Percentiles rank a stretch among this genome's conserved stretches.
Evolutionary conservation across 1,140 invertebrate genomes (phyloP).

Genomic region (Campodea augens): DNA sequence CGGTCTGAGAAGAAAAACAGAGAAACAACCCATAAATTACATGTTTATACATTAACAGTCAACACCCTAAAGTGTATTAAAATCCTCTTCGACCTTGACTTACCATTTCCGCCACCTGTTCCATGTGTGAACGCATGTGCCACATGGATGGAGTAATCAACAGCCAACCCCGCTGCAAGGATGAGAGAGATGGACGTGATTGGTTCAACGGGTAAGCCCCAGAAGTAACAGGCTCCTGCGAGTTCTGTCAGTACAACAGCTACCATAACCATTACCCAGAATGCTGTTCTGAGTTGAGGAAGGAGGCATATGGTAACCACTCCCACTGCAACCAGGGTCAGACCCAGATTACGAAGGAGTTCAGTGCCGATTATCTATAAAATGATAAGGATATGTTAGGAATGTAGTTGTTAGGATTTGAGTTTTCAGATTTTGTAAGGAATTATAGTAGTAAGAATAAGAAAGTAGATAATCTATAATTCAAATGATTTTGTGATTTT

Average conservation of each 20-base stretch:
- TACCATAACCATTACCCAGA: constrained; percentile 31
- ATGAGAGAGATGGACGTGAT: constrained; percentile 33
- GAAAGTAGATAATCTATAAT: no score
- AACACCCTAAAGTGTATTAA: constrained; percentile 5
- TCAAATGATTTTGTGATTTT: no score
- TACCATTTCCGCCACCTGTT: constrained; percentile 24
- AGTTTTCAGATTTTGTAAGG: neutral
- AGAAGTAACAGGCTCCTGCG: constrained; percentile 31
- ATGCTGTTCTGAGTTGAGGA: constrained; percentile 28
- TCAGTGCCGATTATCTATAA: constrained; percentile 32
- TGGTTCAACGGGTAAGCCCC: constrained; percentile 35
- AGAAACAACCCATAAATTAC: constrained; percentile 5
- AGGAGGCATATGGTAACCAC: constrained; percentile 32
- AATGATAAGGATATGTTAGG: neutral
- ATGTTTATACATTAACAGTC: constrained; percentile 8
- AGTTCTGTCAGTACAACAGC: constrained; percentile 34
- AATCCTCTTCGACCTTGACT: no score
- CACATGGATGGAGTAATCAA: constrained; percentile 37
- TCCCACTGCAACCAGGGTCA: constrained; percentile 29
- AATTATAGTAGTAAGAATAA: neutral
- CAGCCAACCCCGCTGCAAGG: constrained; percentile 29
- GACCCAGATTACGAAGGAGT: constrained; percentile 30
- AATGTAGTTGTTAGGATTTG: no score
- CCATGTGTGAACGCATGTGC: constrained; percentile 30
- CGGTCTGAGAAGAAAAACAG: no score